These are phyloP conservation scores for Melinaea marsaeus DNA, from an alignment of 2,888 invertebrate genomes.

Conservation along the genomic window DNA sequence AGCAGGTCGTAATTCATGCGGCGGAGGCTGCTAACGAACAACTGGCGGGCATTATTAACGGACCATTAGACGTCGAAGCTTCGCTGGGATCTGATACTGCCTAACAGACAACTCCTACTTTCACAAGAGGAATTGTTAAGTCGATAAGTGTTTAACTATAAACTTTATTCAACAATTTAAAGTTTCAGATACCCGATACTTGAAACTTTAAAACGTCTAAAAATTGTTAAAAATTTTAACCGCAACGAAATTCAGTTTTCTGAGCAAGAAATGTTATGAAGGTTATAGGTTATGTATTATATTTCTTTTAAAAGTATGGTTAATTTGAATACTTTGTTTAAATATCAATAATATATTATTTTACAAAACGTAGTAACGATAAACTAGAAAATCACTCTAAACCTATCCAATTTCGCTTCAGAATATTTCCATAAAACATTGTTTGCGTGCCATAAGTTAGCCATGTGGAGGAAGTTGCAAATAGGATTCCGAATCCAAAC, in stretches of 20 bases:
- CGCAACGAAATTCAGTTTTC: conserved; percentile 13
- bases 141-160: conserved; percentile 29
- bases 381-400: conserved; percentile 15
- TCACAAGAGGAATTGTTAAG: conserved; percentile 31
- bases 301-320: neutral
- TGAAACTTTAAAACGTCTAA: conserved; percentile 17
- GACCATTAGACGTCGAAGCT: conserved; percentile 65
- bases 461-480: conserved; percentile 11
- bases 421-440: conserved; percentile 23
- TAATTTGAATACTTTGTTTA: neutral
- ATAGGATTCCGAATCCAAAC: conserved; percentile 36
- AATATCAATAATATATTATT: neutral
- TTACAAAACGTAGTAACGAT: neutral
- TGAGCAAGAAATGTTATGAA: conserved; percentile 7
- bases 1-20: conserved; percentile 61
- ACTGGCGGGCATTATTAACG: conserved; percentile 68
- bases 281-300: neutral
- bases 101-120: conserved; percentile 25
- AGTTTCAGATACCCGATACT: conserved; percentile 20
- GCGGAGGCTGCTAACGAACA: conserved; percentile 59
- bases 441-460: conserved; percentile 9
- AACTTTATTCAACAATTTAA: conserved; percentile 29
- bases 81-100: conserved; percentile 30
- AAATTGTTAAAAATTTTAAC: conserved; percentile 21
- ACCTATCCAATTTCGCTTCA: conserved; percentile 20